Conservation (phyloP, 2,113 vertebrate genomes). For the Saguinus imperator region DNA sequence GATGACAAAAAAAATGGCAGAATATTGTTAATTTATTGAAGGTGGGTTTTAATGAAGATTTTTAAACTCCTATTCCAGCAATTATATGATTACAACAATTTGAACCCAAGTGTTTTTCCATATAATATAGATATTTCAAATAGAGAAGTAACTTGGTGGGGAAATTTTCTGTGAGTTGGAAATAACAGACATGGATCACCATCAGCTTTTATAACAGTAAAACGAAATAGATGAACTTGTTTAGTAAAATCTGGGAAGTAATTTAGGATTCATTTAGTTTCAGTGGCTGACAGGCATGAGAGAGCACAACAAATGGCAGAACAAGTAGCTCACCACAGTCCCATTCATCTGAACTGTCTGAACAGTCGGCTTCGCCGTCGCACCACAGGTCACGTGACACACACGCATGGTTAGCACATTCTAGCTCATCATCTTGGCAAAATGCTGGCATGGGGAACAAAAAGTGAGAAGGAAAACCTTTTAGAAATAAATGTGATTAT, state of each 20-base stretch:
- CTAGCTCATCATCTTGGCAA: constrained; percentile 90
- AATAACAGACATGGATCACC: not conserved
- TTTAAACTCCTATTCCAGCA: constrained; percentile 3
- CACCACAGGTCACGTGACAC: constrained; percentile 93
- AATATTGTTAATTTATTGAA: not conserved
- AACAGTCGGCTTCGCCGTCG: constrained; percentile 91
- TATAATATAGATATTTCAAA: not conserved
- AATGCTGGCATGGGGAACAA: constrained; percentile 83
- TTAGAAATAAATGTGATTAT: not conserved
- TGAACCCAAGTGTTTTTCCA: not conserved
- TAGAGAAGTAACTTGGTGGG: not conserved
- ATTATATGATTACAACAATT: not conserved
- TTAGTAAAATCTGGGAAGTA: not conserved
- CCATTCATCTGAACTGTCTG: constrained; percentile 97
- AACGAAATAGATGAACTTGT: constrained; percentile 36
- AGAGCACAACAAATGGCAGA: not conserved
- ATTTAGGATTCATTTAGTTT: not conserved
- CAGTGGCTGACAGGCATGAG: not conserved
- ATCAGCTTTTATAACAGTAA: not conserved
- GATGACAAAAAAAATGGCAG: not conserved
- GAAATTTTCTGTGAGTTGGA: not conserved
- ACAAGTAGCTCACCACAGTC: constrained; percentile 89
- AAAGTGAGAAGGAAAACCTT: not conserved
- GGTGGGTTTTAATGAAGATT: not conserved
- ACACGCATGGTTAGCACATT: constrained; percentile 94